Conservation (phyloP, 1,140 invertebrate species). For the Ceratosolen fusciceps region DNA sequence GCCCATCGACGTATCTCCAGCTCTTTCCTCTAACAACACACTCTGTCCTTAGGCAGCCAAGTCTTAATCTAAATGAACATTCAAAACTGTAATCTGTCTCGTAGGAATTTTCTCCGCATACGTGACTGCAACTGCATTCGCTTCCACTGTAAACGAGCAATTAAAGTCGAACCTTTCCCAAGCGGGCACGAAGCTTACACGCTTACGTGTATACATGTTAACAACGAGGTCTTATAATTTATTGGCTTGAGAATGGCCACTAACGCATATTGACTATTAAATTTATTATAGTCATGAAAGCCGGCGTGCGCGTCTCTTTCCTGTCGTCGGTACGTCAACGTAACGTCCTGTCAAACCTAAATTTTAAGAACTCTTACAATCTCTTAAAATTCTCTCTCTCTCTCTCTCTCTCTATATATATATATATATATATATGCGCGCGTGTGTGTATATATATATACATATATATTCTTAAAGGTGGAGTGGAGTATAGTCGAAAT, state of each 20-base stretch:
- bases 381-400: not conserved
- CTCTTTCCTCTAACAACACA: no score
- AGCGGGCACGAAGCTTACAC: slow-evolving; percentile 4
- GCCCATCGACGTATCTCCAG: no score
- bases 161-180: no score
- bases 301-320: not conserved
- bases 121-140: no score
- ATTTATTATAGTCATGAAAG: not conserved
- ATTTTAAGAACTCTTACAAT: slow-evolving; percentile 10
- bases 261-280: slow-evolving; percentile 5
- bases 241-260: not conserved
- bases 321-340: not conserved
- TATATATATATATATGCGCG: no score
- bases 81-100: no score
- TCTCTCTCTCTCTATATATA: not conserved
- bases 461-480: no score
- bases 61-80: no score
- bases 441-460: no score
- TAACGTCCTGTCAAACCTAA: slow-evolving; percentile 6
- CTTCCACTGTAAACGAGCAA: not conserved
- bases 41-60: no score
- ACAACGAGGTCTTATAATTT: slow-evolving; percentile 6
- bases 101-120: no score
- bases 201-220: not conserved
- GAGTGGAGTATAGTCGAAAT: not conserved